phyloP scores from a whole-genome alignment of 2,113 vertebrate genomes.

The Menura novaehollandiae region DNA sequence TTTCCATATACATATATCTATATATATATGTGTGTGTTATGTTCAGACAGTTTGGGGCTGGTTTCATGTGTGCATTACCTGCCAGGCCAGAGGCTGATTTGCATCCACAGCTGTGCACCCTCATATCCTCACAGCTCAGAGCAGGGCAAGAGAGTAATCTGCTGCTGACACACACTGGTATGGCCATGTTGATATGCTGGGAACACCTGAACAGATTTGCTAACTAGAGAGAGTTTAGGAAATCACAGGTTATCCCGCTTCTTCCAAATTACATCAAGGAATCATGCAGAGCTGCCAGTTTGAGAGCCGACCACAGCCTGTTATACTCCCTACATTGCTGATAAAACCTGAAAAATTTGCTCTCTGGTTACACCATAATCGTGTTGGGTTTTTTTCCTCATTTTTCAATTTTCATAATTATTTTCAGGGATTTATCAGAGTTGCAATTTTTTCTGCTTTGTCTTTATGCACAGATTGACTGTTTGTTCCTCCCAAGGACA shows the following conservation, averaged over 20 bases:
- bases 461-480: not conserved
- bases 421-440: not conserved
- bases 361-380: not conserved
- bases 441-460: not conserved
- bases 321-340: not conserved
- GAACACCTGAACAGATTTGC: not conserved
- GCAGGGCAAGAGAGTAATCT: not conserved
- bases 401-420: conserved; percentile 36
- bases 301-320: not conserved
- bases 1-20: not conserved
- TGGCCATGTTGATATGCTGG: not conserved
- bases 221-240: conserved; percentile 1
- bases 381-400: not conserved
- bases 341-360: not conserved
- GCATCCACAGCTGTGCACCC: not conserved
- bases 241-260: conserved; percentile 33
- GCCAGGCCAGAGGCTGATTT: not conserved
- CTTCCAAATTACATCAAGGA: conserved; percentile 21
- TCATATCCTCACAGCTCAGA: not conserved
- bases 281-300: not conserved
- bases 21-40: not conserved
- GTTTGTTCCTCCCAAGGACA: conserved; percentile 53
- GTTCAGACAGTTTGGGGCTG: not conserved
- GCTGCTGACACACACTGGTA: not conserved
- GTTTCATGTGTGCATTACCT: not conserved